Evolutionary conservation across 2,888 invertebrate species (phyloP), one percentile per base, ranked within the genome.

Genomic region (Buathra laborator): DNA sequence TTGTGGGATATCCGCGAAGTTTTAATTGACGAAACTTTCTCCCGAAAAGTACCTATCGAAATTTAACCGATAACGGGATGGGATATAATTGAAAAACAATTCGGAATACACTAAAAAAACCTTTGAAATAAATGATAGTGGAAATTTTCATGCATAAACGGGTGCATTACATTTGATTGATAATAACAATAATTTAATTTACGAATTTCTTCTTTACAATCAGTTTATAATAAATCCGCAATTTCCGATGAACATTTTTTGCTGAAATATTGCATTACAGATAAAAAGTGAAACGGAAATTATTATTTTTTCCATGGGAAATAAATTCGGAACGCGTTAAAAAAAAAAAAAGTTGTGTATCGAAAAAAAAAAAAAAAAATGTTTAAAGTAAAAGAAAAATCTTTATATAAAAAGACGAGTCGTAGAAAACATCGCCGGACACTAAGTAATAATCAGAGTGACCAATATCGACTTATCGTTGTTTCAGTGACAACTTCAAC

Each of bases 401-500:
- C 3, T 24, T 3, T 24, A 24, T 24, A 24, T 24, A 24, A 24
- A 24, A 24, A 24, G 24, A 24, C 24, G 24, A 24, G 1, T 24
- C 2, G 24, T 24, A 24, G 24, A 24, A 24, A 24, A 24, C 24
- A 3, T 24, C 24, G 24, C 3, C 24, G 24, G 24, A 24, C 24
- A 2, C 24, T 24, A 24, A 24, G 24, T 24, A 24, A 56, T 24
- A 24, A 56, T 56, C 59, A 14, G 14, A 3, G 12, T 12, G 4
- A 29, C 24, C 14, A 12, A 29, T 32, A 2, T 4, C 7, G 32
- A 62, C 10, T 29, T 6, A 2, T 62, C 29, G 29, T 29, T 14
- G 14, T 83, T 84, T 56, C 48, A 76, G 84, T 59, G 46, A 19
- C 19, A n/a, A 32, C 43, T 56, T 48, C 53, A 64, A 56, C 16